phyloP scores from a whole-genome alignment of 2,888 invertebrate genomes.

The Chironomus riparius region DNA sequence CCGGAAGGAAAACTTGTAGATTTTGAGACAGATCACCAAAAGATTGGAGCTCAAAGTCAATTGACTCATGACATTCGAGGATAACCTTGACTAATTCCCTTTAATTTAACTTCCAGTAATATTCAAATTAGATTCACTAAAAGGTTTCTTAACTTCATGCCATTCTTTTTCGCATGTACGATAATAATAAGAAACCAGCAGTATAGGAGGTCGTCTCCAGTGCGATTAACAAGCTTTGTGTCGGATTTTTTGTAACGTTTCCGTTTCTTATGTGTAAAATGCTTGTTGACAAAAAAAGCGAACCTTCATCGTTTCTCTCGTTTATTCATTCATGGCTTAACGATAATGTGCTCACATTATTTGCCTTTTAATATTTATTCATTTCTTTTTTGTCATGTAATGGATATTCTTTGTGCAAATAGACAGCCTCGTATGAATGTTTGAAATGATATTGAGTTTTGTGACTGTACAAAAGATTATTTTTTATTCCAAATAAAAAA shows the following conservation, averaged over 20 bases:
- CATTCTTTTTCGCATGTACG: no score
- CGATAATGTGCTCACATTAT: not conserved
- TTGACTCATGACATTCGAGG: no score
- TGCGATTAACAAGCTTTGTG: not conserved
- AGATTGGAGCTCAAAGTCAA: no score
- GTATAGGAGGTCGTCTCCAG: not conserved
- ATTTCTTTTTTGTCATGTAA: not conserved
- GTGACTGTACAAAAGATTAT: no score
- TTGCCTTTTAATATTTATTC: not conserved
- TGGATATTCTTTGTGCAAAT: not conserved
- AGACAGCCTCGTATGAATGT: not conserved
- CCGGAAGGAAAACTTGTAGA: no score
- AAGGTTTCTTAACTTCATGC: no score
- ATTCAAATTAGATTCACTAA: no score
- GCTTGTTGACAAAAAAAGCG: not conserved
- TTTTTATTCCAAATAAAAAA: not conserved
- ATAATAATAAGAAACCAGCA: not conserved
- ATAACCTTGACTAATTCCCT: no score
- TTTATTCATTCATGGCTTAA: not conserved
- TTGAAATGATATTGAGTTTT: not conserved
- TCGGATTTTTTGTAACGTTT: not conserved
- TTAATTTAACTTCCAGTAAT: no score
- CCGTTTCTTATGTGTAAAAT: not conserved
- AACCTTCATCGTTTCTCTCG: no score
- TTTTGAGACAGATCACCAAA: no score